Base-by-base conservation (phyloP, 1,140 invertebrate species). In the Acromyrmex charruanus region DNA sequence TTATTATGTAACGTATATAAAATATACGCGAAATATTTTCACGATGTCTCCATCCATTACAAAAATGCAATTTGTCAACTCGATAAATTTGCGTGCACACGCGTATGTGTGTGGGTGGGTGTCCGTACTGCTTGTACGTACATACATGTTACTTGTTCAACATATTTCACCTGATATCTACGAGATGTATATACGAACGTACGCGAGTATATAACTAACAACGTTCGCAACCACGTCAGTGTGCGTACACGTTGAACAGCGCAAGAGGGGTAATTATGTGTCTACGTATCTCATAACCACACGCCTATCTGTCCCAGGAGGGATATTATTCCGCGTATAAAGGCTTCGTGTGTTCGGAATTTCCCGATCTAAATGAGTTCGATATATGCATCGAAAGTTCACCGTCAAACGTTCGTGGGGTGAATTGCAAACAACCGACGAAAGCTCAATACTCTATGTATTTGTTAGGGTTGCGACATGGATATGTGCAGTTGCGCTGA, bases 261-360 rank as follows among this genome's bases (percentile, higher is more conserved):
- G 9, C 80, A 59, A 49, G 68, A 59, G 53, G 55, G 35, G 55
- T 84, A 74, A 84, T 84, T 84, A 84, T 55, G 55, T 35, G 25
- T 12, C 39, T 53, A 25, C 39, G 69, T 75, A 84, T 84, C 69
- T 84, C 80, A 74, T 74, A 74, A 84, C 63, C 63, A 12, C 49
- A 69, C 28, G 55, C 55, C 44, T 84, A 84, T 74, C 69, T 63
- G 25, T 72, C 53, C 21, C 28, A 31, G 18, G 28, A 21, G 79
- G 16, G 35, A 81, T 81, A 58, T 49, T 81, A 58, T n/a, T 58
- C 66, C 21, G 28, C n/a, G 25, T 25, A 81, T 72, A 81, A 81
- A 81, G 79, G 65, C 18, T 25, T 28, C 31, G 9, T 68, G 25
- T 25, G 39, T 21, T 2, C 49, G 66, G 51, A 81, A 81, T 71